These are phyloP conservation scores for Aegypius monachus DNA, from an alignment of 2,113 vertebrate species.

Conservation along the genomic window DNA sequence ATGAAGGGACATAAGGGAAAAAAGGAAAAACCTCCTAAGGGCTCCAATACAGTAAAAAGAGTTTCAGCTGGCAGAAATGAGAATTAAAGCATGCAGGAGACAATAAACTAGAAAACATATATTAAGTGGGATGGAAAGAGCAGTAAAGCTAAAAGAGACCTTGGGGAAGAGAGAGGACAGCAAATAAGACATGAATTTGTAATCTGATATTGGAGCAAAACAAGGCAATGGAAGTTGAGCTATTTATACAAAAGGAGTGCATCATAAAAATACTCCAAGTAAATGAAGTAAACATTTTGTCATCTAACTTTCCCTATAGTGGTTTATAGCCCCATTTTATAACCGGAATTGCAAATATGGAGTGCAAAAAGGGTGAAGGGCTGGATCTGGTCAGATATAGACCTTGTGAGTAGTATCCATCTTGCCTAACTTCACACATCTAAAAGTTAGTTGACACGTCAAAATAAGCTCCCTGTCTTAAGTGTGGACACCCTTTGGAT, in stretches of 20 bases:
- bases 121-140: slow-evolving; percentile 7
- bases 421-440: background rate
- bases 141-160: slow-evolving; percentile 10
- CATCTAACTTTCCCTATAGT: background rate
- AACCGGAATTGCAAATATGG: background rate
- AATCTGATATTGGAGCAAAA: background rate
- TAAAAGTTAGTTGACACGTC: background rate
- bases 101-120: slow-evolving; percentile 7
- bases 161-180: slow-evolving; percentile 6
- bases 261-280: background rate
- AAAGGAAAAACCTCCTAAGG: background rate
- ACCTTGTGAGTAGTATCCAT: background rate
- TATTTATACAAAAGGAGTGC: background rate
- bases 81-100: slow-evolving; percentile 15
- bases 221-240: background rate
- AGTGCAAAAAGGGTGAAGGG: background rate
- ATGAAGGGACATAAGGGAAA: background rate
- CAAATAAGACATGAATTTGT: slow-evolving; percentile 37
- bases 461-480: background rate
- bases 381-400: background rate
- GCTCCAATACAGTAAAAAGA: background rate
- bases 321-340: background rate
- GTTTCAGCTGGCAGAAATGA: background rate
- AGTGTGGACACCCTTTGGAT: background rate
- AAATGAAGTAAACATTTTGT: background rate